Conservation (phyloP, 92 coral and sea anemone genomes). For the Anthopleura xanthogrammica region DNA sequence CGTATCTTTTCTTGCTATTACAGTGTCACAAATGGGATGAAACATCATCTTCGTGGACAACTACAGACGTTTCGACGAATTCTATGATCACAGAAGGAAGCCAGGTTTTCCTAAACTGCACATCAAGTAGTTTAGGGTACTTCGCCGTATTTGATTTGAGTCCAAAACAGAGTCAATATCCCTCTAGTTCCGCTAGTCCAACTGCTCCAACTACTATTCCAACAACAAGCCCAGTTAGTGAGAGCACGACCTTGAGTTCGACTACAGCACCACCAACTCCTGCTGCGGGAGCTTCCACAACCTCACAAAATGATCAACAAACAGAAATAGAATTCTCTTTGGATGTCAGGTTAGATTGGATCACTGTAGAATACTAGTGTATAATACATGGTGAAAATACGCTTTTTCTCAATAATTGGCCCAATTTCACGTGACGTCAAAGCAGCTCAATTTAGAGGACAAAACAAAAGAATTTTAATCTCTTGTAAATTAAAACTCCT, state of each 20-base stretch:
- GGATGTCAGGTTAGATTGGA: background rate
- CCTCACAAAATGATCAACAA: background rate
- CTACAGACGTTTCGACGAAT: conserved; percentile 46
- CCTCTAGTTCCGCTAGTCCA: background rate
- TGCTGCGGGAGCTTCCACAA: background rate
- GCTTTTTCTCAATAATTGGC: no score
- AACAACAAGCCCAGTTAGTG: no score
- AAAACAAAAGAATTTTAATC: no score
- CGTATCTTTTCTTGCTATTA: background rate
- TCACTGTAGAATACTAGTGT: background rate
- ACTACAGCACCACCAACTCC: background rate
- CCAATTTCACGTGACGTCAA: no score
- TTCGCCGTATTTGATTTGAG: conserved; percentile 60
- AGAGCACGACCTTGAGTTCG: background rate
- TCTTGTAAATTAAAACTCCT: no score
- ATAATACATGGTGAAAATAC: no score
- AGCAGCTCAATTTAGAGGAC: no score
- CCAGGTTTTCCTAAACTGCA: conserved; percentile 44
- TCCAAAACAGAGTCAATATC: background rate
- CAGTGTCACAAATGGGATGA: conserved; percentile 83
- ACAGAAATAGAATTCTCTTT: conserved; percentile 1
- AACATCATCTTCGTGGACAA: conserved; percentile 52
- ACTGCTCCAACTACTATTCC: background rate
- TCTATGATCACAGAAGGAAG: background rate
- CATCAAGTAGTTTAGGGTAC: conserved; percentile 48